Base-by-base conservation (phyloP, 2,797 vertebrate genomes). In the Benthosema pterotum region DNA sequence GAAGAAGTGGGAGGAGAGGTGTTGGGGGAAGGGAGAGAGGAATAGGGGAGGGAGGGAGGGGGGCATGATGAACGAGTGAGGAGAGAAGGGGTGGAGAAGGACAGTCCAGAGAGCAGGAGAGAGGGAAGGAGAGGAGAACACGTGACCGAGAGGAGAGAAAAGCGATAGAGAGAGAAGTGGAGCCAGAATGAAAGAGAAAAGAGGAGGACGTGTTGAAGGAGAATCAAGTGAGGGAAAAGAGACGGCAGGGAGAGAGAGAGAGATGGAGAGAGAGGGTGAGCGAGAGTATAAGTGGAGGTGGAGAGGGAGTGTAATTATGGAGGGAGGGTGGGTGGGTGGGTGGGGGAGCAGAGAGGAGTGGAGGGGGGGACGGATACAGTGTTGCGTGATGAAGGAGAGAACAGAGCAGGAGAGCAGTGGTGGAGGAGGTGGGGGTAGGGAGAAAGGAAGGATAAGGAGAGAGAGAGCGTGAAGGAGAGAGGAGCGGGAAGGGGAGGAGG, bases 401-500 rank as follows among this genome's bases (percentile, higher is more conserved):
- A n/a, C 32, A 1, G 63, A 59, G 75, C 11, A 73, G 54, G 61
- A 60, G 48, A 47, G 63, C 52, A 46, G 57, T 59, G 69, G 71
- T 63, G 63, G 56, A 67, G 56, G 63, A 60, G 65, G 60, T 63
- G 63, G 25, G 14, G 18, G 65, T 19, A 65, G 61, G 71, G 55
- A 70, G 67, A 65, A 69, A 65, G 63, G 70, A 60, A 67, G 76
- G 81, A 83, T 80, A 67, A 63, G 22, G 51, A 74, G 68, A 57
- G 62, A 69, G 50, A 57, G 62, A 69, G 50, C 52, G 14, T 68
- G 57, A 52, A 55, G 57, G 50, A 56, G 14, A 68, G 57, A 52
- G 52, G 57, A 50, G 19, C 57, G 65, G 72, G 72, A 74, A 74
- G 69, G 82, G 81, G 85, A 78, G 81, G 77, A 77, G 77, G 78